Evolutionary conservation across 2,888 invertebrate species (phyloP).

Genomic region (Bruchidius siliquastri): DNA sequence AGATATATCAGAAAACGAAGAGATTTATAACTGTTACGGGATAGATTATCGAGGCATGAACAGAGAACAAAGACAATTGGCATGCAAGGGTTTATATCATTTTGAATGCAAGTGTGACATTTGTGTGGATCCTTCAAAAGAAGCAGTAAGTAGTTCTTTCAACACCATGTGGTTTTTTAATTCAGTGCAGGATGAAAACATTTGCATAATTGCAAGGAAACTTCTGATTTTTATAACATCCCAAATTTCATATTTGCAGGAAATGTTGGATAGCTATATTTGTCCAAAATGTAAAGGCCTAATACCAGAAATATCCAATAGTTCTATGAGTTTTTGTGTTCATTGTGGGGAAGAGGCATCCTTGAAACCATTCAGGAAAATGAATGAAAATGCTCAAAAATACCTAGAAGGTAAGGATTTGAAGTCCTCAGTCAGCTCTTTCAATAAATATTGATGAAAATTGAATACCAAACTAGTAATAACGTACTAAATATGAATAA

Average conservation of each 20-base stretch:
- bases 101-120: slow-evolving; percentile 74
- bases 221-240: no score
- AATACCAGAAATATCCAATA: slow-evolving; percentile 34
- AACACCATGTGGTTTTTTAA: background rate
- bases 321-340: slow-evolving; percentile 36
- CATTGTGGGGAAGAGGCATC: slow-evolving; percentile 32
- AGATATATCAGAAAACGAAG: slow-evolving; percentile 59
- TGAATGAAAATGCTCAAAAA: slow-evolving; percentile 36
- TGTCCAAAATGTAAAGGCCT: slow-evolving; percentile 45
- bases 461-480: no score
- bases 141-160: slow-evolving; percentile 30
- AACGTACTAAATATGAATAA: no score
- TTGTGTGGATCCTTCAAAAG: slow-evolving; percentile 52
- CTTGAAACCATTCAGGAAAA: slow-evolving; percentile 31
- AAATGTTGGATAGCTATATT: slow-evolving; percentile 43
- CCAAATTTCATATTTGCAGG: slow-evolving; percentile 28
- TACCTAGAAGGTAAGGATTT: slow-evolving; percentile 35
- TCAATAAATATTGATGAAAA: no score
- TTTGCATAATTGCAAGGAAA: no score
- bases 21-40: slow-evolving; percentile 84
- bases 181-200: no score
- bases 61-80: slow-evolving; percentile 56
- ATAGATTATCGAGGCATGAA: slow-evolving; percentile 66
- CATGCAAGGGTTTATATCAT: slow-evolving; percentile 66
- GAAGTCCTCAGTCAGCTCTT: no score